Conservation (phyloP, 2,797 vertebrate genomes). For the Lutra lutra region DNA sequence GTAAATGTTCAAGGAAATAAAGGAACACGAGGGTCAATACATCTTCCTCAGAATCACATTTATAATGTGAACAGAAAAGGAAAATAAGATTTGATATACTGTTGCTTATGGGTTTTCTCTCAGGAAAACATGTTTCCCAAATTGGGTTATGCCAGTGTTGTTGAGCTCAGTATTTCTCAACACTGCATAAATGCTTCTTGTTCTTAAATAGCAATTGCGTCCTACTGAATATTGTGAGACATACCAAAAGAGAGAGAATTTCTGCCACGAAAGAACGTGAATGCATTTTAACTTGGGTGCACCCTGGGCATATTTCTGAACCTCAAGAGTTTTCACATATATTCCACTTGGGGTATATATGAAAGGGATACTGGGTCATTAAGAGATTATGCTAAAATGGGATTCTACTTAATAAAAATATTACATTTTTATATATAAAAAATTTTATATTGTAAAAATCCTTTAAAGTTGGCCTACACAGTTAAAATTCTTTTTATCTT, state of each 20-base stretch:
- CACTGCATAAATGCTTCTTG: neutral
- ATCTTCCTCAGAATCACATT: constrained; percentile 30
- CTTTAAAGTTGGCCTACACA: neutral
- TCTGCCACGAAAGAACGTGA: neutral
- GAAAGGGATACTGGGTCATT: neutral
- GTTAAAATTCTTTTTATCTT: constrained; percentile 61
- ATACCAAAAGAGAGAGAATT: neutral
- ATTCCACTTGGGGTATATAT: neutral
- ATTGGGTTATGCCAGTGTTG: neutral
- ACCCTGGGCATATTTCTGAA: neutral
- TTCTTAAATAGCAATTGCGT: neutral
- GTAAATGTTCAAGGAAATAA: constrained; percentile 30
- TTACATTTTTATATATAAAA: neutral
- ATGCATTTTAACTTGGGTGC: neutral
- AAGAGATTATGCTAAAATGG: neutral
- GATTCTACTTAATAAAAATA: neutral
- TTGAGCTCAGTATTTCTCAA: neutral
- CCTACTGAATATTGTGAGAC: neutral
- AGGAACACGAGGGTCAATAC: neutral
- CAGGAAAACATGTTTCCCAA: constrained; percentile 17
- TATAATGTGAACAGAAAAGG: neutral
- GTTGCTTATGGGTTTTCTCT: neutral
- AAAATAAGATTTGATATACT: neutral
- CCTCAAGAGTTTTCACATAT: neutral
- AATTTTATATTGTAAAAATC: neutral